Conservation (phyloP, 2,113 vertebrate species). For the Ondatra zibethicus region DNA sequence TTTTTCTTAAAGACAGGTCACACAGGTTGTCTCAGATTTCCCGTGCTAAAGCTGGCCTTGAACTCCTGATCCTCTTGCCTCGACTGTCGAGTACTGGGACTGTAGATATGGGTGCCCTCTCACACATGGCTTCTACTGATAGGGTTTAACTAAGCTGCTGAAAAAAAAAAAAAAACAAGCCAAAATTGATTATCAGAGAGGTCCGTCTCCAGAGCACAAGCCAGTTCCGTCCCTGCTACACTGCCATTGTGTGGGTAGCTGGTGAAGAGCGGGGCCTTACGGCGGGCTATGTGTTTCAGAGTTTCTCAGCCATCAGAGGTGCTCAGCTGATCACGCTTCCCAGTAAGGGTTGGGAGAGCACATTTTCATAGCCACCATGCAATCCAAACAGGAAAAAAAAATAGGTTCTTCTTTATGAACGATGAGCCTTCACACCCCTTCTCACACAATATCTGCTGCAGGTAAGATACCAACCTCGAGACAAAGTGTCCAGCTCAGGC, state of each 20-base stretch:
- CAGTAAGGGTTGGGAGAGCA: background rate
- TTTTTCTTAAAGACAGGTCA: background rate
- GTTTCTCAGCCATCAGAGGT: background rate
- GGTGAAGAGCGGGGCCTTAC: fast-evolving
- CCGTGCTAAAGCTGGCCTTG: background rate
- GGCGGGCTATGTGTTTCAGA: background rate
- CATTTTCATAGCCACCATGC: background rate
- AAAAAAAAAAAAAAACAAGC: background rate
- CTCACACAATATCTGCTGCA: background rate
- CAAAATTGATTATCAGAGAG: background rate
- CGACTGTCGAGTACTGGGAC: background rate
- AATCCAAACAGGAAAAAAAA: background rate
- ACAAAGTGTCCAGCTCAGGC: background rate
- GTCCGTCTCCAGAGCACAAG: background rate
- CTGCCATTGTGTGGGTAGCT: background rate
- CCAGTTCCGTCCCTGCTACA: background rate
- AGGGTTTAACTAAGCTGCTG: too few relatives aligned
- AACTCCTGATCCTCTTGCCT: background rate
- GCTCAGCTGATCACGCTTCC: background rate
- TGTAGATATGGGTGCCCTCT: too few relatives aligned
- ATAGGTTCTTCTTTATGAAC: too few relatives aligned
- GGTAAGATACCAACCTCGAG: background rate
- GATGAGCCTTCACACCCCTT: background rate
- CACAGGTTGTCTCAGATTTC: background rate
- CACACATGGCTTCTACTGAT: background rate